These are phyloP conservation scores for Eulemur albifrons DNA, from an alignment of 2,797 vertebrate genomes.

Conservation along the genomic window DNA sequence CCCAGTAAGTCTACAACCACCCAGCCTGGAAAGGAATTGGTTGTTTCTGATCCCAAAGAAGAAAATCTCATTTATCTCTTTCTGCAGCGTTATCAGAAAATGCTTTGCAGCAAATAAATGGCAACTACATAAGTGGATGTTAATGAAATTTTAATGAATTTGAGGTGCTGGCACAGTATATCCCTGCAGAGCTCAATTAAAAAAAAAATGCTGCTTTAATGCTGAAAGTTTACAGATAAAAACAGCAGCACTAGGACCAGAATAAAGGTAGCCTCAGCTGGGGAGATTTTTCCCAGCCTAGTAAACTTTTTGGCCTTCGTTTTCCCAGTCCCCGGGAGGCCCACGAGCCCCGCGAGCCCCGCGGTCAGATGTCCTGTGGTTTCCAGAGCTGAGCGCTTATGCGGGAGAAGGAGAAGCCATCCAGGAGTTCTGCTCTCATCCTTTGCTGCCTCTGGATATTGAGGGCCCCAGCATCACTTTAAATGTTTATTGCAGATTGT, in stretches of 20 bases:
- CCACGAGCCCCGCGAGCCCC: not conserved
- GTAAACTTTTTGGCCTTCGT: not conserved
- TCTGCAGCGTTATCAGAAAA: constrained; percentile 53
- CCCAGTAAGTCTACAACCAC: not conserved
- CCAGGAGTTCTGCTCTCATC: not conserved
- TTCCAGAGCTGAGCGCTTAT: not conserved
- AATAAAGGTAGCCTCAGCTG: not conserved
- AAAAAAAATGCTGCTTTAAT: not conserved
- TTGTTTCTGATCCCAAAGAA: constrained; percentile 40
- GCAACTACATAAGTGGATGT: constrained; percentile 54
- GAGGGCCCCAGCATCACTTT: not conserved
- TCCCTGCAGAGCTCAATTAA: constrained; percentile 15
- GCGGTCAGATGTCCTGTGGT: not conserved
- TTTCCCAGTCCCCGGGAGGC: not conserved
- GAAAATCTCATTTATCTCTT: constrained; percentile 57
- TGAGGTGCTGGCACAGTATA: constrained; percentile 51
- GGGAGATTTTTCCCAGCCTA: not conserved
- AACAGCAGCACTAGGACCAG: not conserved
- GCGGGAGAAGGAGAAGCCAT: not conserved
- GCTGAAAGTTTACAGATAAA: constrained; percentile 7
- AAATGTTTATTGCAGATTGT: constrained; percentile 62
- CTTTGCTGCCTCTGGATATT: not conserved
- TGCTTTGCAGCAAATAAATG: constrained; percentile 61
- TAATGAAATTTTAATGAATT: constrained; percentile 75
- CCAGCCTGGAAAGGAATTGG: not conserved